These are phyloP conservation scores for Yponomeuta malinellus DNA, from an alignment of 2,888 invertebrate species.

Conservation along the genomic window DNA sequence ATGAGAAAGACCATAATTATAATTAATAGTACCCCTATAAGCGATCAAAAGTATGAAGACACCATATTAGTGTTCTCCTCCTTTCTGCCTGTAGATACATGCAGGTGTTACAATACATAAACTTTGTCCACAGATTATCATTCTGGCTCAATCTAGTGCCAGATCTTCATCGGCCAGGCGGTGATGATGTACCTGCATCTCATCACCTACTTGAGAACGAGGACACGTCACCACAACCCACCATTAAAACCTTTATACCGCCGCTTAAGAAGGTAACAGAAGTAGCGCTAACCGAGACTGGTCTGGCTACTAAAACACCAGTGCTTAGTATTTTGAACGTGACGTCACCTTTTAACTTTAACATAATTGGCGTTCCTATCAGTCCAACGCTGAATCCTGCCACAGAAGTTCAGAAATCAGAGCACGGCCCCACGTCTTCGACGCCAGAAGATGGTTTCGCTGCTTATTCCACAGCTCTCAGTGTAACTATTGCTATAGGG, in stretches of 20 bases:
- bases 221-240: slow-evolving; percentile 75
- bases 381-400: slow-evolving; percentile 48
- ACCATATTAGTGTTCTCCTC: too few species aligned
- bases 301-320: slow-evolving; percentile 57
- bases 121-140: slow-evolving; percentile 79
- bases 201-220: slow-evolving; percentile 90
- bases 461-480: slow-evolving; percentile 92
- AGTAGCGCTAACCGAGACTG: slow-evolving; percentile 56
- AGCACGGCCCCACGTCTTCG: slow-evolving; percentile 62
- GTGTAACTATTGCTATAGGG: slow-evolving; percentile 95
- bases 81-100: not conserved
- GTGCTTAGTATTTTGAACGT: slow-evolving; percentile 57
- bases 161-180: slow-evolving; percentile 90
- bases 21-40: too few species aligned
- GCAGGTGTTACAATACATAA: not conserved
- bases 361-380: slow-evolving; percentile 53
- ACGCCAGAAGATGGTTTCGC: slow-evolving; percentile 92
- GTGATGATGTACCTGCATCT: slow-evolving; percentile 88
- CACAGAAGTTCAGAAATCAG: slow-evolving; percentile 54
- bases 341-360: slow-evolving; percentile 60
- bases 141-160: slow-evolving; percentile 97
- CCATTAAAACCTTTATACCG: slow-evolving; percentile 72
- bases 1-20: too few species aligned
- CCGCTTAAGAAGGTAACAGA: slow-evolving; percentile 76
- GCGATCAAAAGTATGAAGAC: too few species aligned